phyloP scores from a whole-genome alignment of 2,888 invertebrate species.

The Rhyacophila evoluta region DNA sequence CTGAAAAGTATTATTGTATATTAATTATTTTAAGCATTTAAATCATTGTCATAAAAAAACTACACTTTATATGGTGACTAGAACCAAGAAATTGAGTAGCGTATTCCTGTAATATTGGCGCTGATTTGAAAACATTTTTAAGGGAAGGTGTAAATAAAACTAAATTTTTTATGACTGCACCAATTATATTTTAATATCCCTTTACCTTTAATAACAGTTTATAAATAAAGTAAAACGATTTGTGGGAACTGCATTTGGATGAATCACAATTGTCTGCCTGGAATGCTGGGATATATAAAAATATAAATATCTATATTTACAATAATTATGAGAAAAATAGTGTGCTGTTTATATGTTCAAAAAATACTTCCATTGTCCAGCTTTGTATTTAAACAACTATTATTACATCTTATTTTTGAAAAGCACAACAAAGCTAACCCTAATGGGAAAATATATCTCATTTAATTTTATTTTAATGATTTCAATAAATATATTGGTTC shows the following conservation, averaged over 20 bases:
- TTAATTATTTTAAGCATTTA: not conserved
- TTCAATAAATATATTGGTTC: slow-evolving; percentile 59
- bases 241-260: slow-evolving; percentile 51
- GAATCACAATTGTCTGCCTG: slow-evolving; percentile 52
- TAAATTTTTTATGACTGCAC: slow-evolving; percentile 45
- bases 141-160: slow-evolving; percentile 30
- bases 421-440: slow-evolving; percentile 23
- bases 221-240: slow-evolving; percentile 54
- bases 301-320: slow-evolving; percentile 53
- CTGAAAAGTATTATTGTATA: not conserved
- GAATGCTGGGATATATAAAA: slow-evolving; percentile 51
- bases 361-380: slow-evolving; percentile 44
- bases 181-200: slow-evolving; percentile 55
- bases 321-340: slow-evolving; percentile 47
- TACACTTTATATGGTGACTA: too few relatives aligned
- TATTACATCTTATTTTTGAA: slow-evolving; percentile 52
- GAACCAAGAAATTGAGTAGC: not conserved
- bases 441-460: not conserved
- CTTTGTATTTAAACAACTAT: slow-evolving; percentile 59
- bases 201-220: slow-evolving; percentile 53
- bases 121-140: not conserved
- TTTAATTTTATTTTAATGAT: not conserved
- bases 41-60: too few relatives aligned
- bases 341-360: slow-evolving; percentile 46
- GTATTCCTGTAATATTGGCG: too few relatives aligned